Conservation (phyloP, 2,888 invertebrate species). For the Tortricodes alternella region DNA sequence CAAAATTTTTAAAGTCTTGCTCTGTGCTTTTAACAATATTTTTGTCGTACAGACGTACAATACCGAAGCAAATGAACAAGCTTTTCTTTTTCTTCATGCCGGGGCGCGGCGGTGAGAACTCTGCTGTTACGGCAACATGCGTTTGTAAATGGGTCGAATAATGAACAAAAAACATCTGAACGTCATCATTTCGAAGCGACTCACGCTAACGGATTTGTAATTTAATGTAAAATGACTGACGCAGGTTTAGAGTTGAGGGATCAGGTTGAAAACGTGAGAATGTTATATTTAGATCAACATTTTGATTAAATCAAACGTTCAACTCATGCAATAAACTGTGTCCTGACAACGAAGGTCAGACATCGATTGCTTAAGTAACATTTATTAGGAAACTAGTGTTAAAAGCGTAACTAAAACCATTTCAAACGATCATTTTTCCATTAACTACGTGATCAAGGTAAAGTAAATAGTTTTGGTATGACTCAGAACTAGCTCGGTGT, state of each 20-base stretch:
- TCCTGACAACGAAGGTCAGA: slow-evolving; percentile 1
- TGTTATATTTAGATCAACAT: no score
- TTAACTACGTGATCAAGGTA: slow-evolving; percentile 7
- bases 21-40: not conserved
- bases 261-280: not conserved
- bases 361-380: not conserved
- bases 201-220: slow-evolving; percentile 17
- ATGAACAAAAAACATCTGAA: slow-evolving; percentile 25
- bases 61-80: not conserved
- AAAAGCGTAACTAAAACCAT: not conserved
- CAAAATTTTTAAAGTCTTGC: not conserved
- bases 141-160: slow-evolving; percentile 23
- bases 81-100: slow-evolving; percentile 2
- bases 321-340: not conserved
- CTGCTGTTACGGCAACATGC: slow-evolving; percentile 25
- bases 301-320: not conserved
- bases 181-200: slow-evolving; percentile 20
- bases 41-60: not conserved
- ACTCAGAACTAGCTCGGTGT: slow-evolving; percentile 4
- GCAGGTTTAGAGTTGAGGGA: slow-evolving; percentile 19
- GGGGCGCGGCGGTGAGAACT: slow-evolving; percentile 24
- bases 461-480: slow-evolving; percentile 3
- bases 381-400: not conserved
- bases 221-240: slow-evolving; percentile 11
- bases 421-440: not conserved